These are phyloP conservation scores for Agrypnia vestita DNA, from an alignment of 1,140 invertebrate species.

Conservation along the genomic window DNA sequence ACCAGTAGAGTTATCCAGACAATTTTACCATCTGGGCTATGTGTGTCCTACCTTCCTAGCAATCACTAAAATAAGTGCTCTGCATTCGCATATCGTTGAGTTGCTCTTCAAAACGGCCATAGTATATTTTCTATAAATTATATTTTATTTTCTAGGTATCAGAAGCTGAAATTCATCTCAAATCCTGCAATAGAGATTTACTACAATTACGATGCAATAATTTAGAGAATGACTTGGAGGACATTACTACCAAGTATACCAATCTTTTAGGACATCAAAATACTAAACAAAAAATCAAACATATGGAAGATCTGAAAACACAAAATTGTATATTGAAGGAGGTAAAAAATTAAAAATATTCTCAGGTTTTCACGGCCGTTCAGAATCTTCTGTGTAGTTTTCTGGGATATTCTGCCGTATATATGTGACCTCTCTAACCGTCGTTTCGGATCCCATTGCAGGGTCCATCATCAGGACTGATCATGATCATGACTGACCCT, in stretches of 20 bases:
- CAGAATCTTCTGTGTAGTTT: no score
- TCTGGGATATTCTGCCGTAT: no score
- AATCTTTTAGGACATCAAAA: conserved; percentile 80
- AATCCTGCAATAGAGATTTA: conserved; percentile 41
- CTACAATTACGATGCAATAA: conserved; percentile 60
- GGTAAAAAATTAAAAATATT: conserved; percentile 56
- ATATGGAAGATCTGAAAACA: conserved; percentile 77
- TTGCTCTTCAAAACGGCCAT: neutral
- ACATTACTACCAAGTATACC: conserved; percentile 76
- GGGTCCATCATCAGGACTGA: no score
- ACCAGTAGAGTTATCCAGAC: no score
- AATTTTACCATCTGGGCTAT: no score
- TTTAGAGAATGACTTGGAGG: conserved; percentile 69
- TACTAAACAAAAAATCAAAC: conserved; percentile 80
- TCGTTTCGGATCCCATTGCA: no score
- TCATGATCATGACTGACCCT: no score
- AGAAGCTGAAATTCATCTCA: conserved; percentile 27
- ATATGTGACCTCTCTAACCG: no score
- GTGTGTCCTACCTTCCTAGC: no score
- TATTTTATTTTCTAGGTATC: conserved; percentile 26
- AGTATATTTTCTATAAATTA: neutral
- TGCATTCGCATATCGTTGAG: no score
- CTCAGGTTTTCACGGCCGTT: no score
- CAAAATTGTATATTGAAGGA: conserved; percentile 67
- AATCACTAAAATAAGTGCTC: no score